Percentiles rank a stretch among this genome's conserved stretches.
These are phyloP conservation scores for Emydocephalus ijimae DNA, from an alignment of 2,113 vertebrate genomes.

Conservation along the genomic window DNA sequence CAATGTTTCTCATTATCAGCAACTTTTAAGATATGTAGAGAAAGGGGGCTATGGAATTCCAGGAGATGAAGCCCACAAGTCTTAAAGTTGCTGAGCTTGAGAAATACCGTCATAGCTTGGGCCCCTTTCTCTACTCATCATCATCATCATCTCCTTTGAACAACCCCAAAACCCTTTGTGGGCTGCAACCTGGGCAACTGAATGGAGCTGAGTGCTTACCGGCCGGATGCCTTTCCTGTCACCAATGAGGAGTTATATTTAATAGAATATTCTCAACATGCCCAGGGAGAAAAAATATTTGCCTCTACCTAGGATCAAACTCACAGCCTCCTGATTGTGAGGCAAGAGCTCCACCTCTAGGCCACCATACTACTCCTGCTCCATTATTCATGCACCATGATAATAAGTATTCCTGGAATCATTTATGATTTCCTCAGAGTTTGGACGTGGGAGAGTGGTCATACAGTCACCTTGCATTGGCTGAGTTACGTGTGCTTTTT, in stretches of 20 bases:
- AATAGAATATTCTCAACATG: too few relatives aligned
- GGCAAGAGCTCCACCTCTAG: too few relatives aligned
- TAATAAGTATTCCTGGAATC: neutral
- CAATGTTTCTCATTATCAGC: neutral
- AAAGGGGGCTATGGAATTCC: neutral
- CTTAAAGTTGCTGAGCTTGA: neutral
- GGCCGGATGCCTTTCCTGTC: too few relatives aligned
- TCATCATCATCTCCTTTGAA: too few relatives aligned
- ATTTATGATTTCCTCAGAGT: neutral
- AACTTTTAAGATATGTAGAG: neutral
- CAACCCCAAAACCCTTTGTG: too few relatives aligned
- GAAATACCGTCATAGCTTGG: neutral
- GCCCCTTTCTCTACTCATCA: neutral
- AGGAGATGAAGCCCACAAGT: neutral
- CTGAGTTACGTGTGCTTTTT: neutral
- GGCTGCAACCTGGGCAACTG: too few relatives aligned
- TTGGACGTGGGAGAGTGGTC: neutral
- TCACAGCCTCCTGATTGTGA: too few relatives aligned
- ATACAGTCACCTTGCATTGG: neutral
- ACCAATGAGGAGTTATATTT: too few relatives aligned
- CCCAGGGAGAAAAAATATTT: too few relatives aligned
- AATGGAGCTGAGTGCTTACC: too few relatives aligned
- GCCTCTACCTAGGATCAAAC: too few relatives aligned
- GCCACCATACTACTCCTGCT: neutral
- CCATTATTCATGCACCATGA: neutral